Percentiles rank a stretch among this genome's conserved stretches.
Conservation (phyloP, 2,113 vertebrate species). For the Lophura nycthemera region DNA sequence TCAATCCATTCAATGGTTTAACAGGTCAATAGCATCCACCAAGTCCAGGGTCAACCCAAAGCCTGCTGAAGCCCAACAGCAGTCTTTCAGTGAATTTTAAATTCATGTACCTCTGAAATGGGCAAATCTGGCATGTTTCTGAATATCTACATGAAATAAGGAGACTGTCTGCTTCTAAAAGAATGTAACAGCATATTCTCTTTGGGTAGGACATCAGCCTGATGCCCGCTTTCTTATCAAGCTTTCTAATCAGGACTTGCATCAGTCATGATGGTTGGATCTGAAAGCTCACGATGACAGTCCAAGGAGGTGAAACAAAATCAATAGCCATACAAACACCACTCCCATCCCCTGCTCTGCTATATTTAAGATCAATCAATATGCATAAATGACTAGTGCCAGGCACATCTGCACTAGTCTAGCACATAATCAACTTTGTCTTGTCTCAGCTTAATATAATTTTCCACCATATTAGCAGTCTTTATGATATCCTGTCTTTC, state of each 20-base stretch:
- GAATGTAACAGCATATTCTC: neutral
- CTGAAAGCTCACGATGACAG: neutral
- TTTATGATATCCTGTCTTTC: conserved; percentile 70
- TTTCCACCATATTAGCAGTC: conserved; percentile 72
- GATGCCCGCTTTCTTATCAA: neutral
- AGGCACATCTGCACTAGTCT: conserved; percentile 55
- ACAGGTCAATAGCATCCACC: neutral
- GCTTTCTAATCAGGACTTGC: neutral
- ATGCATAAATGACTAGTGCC: conserved; percentile 43
- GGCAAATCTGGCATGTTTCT: neutral
- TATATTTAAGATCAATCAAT: conserved; percentile 67
- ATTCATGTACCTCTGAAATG: neutral
- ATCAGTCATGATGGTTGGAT: neutral
- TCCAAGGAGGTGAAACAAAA: conserved; percentile 40
- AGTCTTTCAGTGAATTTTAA: neutral
- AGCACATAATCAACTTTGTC: conserved; percentile 70
- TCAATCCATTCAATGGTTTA: neutral
- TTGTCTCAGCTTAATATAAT: conserved; percentile 74
- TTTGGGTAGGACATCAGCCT: neutral
- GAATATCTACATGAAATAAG: neutral
- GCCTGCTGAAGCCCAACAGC: neutral
- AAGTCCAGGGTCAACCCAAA: neutral
- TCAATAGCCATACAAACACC: conserved; percentile 46
- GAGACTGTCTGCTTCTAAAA: neutral
- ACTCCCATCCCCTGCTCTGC: conserved; percentile 9